Base-by-base conservation (phyloP, 1,140 invertebrate species). In the Vanessa tameamea region DNA sequence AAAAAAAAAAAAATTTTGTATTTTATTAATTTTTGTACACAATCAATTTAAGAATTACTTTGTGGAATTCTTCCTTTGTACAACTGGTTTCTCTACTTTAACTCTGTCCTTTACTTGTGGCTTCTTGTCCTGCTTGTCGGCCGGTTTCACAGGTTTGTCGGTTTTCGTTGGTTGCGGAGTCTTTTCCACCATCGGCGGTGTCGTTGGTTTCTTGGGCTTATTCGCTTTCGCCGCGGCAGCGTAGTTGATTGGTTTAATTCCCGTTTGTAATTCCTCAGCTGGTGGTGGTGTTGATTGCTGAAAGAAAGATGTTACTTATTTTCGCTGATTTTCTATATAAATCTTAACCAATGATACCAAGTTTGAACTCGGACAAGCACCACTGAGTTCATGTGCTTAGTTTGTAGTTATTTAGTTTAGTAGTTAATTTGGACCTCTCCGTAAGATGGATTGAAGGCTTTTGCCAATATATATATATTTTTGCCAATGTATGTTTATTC, bases 221-320 rank as follows among this genome's bases (percentile, higher is more conserved):
- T 83, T 88, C 0, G 89, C 86, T 64, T 87, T 88, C 2, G 90
- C 90, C 0, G 90, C 90, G 1, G 90, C 90, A 2, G 90, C 90
- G 63, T 92, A 92, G 80, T 92, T 92, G n/a, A 92, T 87, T 0
- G 90, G 90, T 64, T 92, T 92, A n/a, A 79, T 71, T 14, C 81
- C 83, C 3, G 73, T 47, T 55, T 68, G 76, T 6, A 67, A n/a
- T 15, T 84, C 81, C n/a, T 86, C 83, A 0, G 31, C n/a, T 0
- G 81, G 78, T 2, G 87, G 76, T 8, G 82, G 70, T 5, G 77
- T 61, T 20, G 81, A 55, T 81, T 84, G 81, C 84, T 87, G 79
- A 12, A 69, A 43, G 14, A 67, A 51, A 31, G 3, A 20, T 16
- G 0, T 53, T 53, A n/a, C 1, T n/a, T n/a, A 51, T 14, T 37